A percentile compares a stretch with the other conserved stretches of the same genome.
These are phyloP conservation scores for Micropoecilia bifurca DNA, from an alignment of 2,797 vertebrate genomes.

Conservation along the genomic window DNA sequence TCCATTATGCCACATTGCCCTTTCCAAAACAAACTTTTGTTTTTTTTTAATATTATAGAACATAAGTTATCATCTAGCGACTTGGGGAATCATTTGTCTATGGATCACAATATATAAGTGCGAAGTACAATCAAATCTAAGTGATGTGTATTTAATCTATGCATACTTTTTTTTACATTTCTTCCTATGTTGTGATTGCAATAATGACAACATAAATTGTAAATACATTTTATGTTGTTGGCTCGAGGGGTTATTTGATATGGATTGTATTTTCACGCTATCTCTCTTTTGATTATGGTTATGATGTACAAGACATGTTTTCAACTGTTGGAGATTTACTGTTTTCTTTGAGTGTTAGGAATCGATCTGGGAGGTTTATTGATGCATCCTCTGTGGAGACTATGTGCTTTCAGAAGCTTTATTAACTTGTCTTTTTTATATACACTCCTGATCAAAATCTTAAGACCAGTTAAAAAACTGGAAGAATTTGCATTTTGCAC, in stretches of 20 bases:
- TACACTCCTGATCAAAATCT: no score
- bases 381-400: not conserved
- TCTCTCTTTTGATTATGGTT: slow-evolving; percentile 2
- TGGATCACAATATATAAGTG: not conserved
- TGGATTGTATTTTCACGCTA: not conserved
- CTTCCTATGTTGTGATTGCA: not conserved
- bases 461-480: no score
- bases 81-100: not conserved
- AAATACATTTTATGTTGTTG: not conserved
- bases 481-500: no score
- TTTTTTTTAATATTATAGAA: no score
- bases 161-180: not conserved
- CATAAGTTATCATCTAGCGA: not conserved
- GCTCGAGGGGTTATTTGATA: not conserved
- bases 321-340: not conserved
- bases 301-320: not conserved
- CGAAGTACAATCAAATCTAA: not conserved
- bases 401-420: not conserved
- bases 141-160: not conserved
- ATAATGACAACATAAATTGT: not conserved
- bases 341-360: slow-evolving; percentile 2
- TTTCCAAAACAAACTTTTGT: not conserved
- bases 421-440: not conserved
- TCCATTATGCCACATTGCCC: not conserved
- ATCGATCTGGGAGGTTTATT: not conserved